These are phyloP conservation scores for Drosophila yooni DNA, from an alignment of 2,888 invertebrate species.

Conservation along the genomic window DNA sequence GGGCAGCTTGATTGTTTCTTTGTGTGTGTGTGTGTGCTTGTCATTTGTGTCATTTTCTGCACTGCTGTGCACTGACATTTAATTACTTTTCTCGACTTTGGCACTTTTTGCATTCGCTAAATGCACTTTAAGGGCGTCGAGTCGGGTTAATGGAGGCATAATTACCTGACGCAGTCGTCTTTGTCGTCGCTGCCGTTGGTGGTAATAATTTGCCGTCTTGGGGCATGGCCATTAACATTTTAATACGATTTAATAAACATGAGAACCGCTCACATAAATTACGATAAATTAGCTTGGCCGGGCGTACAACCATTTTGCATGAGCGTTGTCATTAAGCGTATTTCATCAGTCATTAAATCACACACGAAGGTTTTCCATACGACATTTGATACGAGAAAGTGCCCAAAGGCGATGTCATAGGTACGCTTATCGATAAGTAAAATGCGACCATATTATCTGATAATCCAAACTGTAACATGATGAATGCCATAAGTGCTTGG, in stretches of 20 bases:
- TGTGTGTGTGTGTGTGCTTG: background rate
- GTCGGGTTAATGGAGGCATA: conserved; percentile 74
- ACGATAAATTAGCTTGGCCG: conserved; percentile 36
- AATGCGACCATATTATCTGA: background rate
- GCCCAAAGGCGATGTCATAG: background rate
- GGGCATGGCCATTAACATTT: conserved; percentile 75
- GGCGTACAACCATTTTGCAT: conserved; percentile 58
- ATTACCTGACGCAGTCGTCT: conserved; percentile 60
- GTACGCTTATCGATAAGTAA: background rate
- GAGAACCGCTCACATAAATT: conserved; percentile 67
- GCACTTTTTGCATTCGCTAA: conserved; percentile 54
- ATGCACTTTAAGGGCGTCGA: conserved; percentile 67
- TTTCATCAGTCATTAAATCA: conserved; percentile 62
- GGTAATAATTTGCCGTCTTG: conserved; percentile 66
- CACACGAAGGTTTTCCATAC: conserved; percentile 12
- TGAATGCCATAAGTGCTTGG: background rate
- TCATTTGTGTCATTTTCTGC: conserved; percentile 43
- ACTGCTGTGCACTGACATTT: conserved; percentile 54
- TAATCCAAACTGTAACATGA: background rate
- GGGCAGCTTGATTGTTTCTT: no score
- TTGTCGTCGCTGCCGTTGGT: conserved; percentile 19
- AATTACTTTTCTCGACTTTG: conserved; percentile 72
- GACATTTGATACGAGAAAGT: background rate
- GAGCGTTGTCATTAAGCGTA: conserved; percentile 55
- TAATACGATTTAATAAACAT: conserved; percentile 74